Evolutionary conservation across 2,797 vertebrate species (phyloP).

Genomic region (Spinus pinus): DNA sequence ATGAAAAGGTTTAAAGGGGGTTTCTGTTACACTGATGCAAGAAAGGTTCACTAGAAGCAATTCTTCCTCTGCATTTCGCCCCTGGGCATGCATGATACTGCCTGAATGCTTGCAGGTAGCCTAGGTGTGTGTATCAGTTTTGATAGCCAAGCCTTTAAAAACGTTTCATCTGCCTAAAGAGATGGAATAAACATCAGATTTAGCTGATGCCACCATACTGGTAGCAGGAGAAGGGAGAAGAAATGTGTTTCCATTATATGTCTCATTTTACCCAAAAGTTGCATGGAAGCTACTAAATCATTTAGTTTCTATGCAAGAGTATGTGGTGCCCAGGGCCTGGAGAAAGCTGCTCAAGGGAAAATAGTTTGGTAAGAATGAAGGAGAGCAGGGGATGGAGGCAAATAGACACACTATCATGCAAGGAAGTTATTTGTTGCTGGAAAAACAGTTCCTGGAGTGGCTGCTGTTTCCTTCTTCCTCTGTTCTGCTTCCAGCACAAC

Average conservation of each 20-base stretch:
- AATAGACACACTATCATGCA: background rate
- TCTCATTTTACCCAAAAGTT: background rate
- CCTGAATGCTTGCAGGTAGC: background rate
- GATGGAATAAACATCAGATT: background rate
- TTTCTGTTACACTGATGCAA: background rate
- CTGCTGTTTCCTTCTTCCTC: background rate
- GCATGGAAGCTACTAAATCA: background rate
- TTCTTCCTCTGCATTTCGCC: background rate
- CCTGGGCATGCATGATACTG: background rate
- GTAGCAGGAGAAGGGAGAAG: background rate
- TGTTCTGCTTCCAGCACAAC: background rate
- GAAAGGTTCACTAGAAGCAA: background rate
- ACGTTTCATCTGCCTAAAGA: background rate
- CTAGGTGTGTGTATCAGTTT: background rate
- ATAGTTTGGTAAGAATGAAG: background rate
- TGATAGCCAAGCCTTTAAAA: background rate
- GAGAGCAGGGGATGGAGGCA: background rate
- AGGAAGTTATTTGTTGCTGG: background rate
- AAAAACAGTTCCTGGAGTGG: background rate
- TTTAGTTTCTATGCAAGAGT: accelerated
- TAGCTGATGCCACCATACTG: too few relatives aligned
- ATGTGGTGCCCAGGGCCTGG: background rate
- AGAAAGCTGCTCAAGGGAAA: background rate
- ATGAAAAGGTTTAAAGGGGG: background rate
- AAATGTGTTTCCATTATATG: accelerated